Evolutionary conservation across 2,888 invertebrate genomes (phyloP).

Genomic region (Dasysyrphus tricinctus): DNA sequence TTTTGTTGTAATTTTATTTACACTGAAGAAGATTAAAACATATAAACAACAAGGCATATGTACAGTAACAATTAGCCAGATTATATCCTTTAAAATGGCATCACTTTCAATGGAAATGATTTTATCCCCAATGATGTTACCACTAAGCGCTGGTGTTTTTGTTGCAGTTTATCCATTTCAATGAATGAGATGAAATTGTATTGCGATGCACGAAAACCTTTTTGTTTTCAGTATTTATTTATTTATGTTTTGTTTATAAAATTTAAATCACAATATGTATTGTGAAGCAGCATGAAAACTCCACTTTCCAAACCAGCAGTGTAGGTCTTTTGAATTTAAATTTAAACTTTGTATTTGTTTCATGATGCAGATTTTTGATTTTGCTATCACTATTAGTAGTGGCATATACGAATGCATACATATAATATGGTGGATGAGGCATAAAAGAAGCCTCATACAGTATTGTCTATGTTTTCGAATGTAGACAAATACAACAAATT

Average conservation of each 20-base stretch:
- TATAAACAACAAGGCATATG: too few relatives aligned
- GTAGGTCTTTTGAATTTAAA: slow-evolving; percentile 31
- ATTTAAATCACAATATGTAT: slow-evolving; percentile 47
- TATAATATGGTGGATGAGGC: neutral
- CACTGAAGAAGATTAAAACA: too few relatives aligned
- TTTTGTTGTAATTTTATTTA: too few relatives aligned
- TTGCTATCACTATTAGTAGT: neutral
- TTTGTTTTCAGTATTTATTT: slow-evolving; percentile 33
- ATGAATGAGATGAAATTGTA: slow-evolving; percentile 44
- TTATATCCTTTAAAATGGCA: neutral
- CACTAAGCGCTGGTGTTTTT: slow-evolving; percentile 43
- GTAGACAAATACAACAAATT: too few relatives aligned
- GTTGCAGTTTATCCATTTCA: slow-evolving; percentile 44
- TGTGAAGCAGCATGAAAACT: slow-evolving; percentile 11
- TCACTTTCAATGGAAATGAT: neutral
- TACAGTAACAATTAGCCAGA: too few relatives aligned
- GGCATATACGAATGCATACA: neutral
- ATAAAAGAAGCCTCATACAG: neutral
- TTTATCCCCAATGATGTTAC: slow-evolving; percentile 22
- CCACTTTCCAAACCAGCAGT: neutral
- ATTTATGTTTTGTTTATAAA: slow-evolving; percentile 35
- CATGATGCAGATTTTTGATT: slow-evolving; percentile 39
- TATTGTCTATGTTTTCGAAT: neutral
- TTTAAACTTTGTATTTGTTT: neutral
- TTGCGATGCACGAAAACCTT: slow-evolving; percentile 45